Conservation (phyloP, 2,113 vertebrate species). For the Cinclus mexicanus region DNA sequence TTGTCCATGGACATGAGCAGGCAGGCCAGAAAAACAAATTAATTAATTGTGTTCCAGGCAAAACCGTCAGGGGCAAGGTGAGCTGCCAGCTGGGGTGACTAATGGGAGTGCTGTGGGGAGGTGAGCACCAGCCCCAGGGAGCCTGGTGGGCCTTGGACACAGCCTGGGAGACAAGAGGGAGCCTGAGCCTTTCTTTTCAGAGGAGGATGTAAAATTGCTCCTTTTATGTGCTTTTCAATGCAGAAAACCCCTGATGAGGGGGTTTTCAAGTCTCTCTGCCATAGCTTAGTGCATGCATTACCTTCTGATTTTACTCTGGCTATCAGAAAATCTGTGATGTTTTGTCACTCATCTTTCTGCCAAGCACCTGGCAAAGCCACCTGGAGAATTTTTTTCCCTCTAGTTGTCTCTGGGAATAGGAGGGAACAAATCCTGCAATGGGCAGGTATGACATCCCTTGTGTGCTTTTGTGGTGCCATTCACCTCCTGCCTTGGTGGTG, state of each 20-base stretch:
- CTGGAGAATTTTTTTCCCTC: not conserved
- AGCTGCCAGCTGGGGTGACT: not conserved
- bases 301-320: not conserved
- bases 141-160: not conserved
- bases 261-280: not conserved
- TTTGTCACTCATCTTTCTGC: not conserved
- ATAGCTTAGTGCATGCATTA: fast-evolving
- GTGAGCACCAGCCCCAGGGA: not conserved
- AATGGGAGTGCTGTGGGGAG: not conserved
- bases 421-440: not conserved
- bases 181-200: not conserved
- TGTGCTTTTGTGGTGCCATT: not conserved
- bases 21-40: not conserved
- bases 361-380: not conserved
- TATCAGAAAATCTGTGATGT: not conserved
- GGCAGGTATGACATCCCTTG: not conserved
- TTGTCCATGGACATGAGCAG: not conserved
- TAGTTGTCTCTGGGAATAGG: not conserved
- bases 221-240: not conserved
- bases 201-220: not conserved
- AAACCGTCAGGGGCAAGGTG: not conserved
- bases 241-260: not conserved
- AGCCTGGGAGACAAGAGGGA: not conserved
- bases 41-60: not conserved
- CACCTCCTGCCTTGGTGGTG: not conserved